These are phyloP conservation scores for Malacoctenus gilli DNA, from an alignment of 2,797 vertebrate genomes.

Conservation along the genomic window DNA sequence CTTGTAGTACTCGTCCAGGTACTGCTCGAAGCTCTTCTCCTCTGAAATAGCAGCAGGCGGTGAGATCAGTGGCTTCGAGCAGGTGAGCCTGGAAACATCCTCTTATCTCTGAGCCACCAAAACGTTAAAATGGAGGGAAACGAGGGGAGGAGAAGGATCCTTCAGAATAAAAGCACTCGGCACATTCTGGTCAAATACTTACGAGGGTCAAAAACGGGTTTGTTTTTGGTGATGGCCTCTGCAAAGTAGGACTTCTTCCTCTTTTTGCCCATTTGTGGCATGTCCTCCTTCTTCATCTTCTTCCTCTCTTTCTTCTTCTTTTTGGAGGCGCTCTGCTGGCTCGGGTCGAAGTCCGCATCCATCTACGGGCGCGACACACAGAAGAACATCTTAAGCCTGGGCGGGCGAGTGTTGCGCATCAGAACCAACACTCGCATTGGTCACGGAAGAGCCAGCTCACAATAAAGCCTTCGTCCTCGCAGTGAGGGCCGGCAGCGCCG, in stretches of 20 bases:
- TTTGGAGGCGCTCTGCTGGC: conserved; percentile 71
- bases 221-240: conserved; percentile 77
- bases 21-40: conserved; percentile 87
- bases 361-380: conserved; percentile 76
- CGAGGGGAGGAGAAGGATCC: too few species aligned
- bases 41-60: conserved; percentile 61
- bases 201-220: conserved; percentile 89
- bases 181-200: too few species aligned
- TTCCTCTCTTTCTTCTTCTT: conserved; percentile 75
- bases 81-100: too few species aligned
- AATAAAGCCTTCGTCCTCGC: conserved; percentile 87
- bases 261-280: conserved; percentile 81
- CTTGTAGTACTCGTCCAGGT: conserved; percentile 90
- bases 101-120: too few species aligned
- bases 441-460: conserved; percentile 64
- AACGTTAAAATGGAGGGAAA: too few species aligned
- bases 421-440: too few species aligned
- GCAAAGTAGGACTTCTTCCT: conserved; percentile 86
- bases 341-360: conserved; percentile 91
- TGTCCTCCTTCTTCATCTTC: conserved; percentile 72
- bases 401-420: too few species aligned
- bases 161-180: too few species aligned
- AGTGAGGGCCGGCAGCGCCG: conserved; percentile 66
- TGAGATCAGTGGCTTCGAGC: too few species aligned
- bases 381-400: too few species aligned